These are phyloP conservation scores for Gasterosteus aculeatus DNA, from an alignment of 2,113 vertebrate species.

Conservation along the genomic window DNA sequence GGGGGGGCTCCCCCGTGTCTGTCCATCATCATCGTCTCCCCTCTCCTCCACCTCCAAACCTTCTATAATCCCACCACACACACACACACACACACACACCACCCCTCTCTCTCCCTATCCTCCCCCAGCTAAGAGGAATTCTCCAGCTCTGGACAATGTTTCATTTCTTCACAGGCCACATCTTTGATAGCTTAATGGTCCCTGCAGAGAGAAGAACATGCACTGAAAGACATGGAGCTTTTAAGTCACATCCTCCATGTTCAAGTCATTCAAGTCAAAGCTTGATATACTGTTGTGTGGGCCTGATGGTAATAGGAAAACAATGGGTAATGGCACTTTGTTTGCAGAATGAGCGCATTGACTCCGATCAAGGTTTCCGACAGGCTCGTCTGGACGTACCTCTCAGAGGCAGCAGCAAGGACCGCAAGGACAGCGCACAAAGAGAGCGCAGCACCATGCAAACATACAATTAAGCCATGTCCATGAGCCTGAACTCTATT, in stretches of 20 bases:
- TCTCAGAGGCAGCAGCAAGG: conserved; percentile 34
- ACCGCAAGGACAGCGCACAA: conserved; percentile 44
- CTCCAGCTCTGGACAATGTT: conserved; percentile 83
- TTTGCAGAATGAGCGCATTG: neutral
- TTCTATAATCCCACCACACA: conserved; percentile 51
- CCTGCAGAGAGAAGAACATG: conserved; percentile 54
- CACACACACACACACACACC: conserved; percentile 2
- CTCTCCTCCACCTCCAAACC: conserved; percentile 68
- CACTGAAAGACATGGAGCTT: conserved; percentile 35
- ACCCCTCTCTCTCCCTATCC: conserved; percentile 48
- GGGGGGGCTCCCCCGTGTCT: conserved; percentile 71
- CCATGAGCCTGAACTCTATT: conserved; percentile 45
- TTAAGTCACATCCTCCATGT: conserved; percentile 36
- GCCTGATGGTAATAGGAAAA: conserved; percentile 22
- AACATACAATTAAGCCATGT: conserved; percentile 50
- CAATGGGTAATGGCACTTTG: conserved; percentile 6
- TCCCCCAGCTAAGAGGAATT: conserved; percentile 81
- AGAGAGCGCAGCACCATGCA: conserved; percentile 41
- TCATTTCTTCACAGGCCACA: conserved; percentile 77
- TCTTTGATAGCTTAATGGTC: conserved; percentile 83
- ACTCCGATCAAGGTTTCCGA: conserved; percentile 27
- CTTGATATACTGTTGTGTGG: conserved; percentile 8
- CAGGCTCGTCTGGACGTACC: conserved; percentile 19
- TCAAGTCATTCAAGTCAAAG: conserved; percentile 15
- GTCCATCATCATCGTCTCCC: conserved; percentile 78